These are phyloP conservation scores for Cranoglanis bouderius DNA, from an alignment of 2,113 vertebrate genomes.

Conservation along the genomic window DNA sequence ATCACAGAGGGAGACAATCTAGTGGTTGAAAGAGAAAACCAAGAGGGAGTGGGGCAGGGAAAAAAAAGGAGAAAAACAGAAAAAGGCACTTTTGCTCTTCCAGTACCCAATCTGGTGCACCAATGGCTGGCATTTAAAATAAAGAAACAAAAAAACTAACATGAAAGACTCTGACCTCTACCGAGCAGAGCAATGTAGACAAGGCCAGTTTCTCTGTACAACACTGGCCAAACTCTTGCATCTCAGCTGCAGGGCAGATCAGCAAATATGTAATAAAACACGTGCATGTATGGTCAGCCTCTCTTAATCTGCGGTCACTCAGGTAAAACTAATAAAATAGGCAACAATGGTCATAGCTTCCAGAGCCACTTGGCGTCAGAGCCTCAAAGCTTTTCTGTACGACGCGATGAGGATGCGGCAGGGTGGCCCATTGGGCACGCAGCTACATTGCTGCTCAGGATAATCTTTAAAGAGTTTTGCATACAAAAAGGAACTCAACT, in stretches of 20 bases:
- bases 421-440: constrained; percentile 52
- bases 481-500: constrained; percentile 25
- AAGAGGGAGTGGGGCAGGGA: not conserved
- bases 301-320: constrained; percentile 60
- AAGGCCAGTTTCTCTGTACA: constrained; percentile 94
- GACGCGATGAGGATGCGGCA: constrained; percentile 68
- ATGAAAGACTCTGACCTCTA: not conserved
- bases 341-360: constrained; percentile 45
- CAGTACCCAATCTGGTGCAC: constrained; percentile 63
- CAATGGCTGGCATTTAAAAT: constrained; percentile 22
- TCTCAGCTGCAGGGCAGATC: not conserved
- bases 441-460: not conserved
- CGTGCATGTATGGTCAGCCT: constrained; percentile 49
- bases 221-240: constrained; percentile 80
- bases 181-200: constrained; percentile 81
- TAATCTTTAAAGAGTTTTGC: constrained; percentile 36
- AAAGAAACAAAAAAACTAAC: not conserved
- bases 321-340: constrained; percentile 22
- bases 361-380: constrained; percentile 63
- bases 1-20: not conserved
- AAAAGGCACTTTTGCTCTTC: constrained; percentile 83
- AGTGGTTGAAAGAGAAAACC: not conserved
- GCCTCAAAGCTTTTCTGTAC: constrained; percentile 75
- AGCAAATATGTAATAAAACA: constrained; percentile 38
- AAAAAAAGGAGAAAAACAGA: constrained; percentile 40